These are phyloP conservation scores for Neodiprion fabricii DNA, from an alignment of 1,140 invertebrate species.

Conservation along the genomic window DNA sequence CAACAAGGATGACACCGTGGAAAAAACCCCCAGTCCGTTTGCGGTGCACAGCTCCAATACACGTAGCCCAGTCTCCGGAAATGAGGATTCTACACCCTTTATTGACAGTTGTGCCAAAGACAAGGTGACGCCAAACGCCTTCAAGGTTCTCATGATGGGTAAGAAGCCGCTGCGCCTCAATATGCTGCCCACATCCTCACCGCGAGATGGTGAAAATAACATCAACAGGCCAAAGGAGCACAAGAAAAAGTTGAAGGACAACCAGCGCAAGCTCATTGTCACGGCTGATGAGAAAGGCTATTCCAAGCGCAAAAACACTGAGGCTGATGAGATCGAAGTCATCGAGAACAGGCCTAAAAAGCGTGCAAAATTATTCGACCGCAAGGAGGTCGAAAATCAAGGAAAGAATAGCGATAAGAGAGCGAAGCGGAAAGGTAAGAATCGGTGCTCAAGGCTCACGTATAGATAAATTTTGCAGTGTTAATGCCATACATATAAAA, in stretches of 20 bases:
- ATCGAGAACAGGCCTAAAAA: conserved; percentile 41
- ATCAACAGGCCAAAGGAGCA: conserved; percentile 18
- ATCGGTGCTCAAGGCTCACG: not conserved
- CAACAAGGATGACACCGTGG: conserved; percentile 41
- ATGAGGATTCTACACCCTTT: not conserved
- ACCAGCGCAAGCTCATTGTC: conserved; percentile 37
- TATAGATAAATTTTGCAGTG: too few relatives aligned
- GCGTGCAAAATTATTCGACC: conserved; percentile 41
- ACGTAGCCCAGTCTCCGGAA: not conserved
- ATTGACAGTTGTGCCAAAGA: not conserved
- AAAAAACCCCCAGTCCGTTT: conserved; percentile 47
- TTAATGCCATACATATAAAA: too few relatives aligned
- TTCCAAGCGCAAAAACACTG: conserved; percentile 42
- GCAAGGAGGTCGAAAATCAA: conserved; percentile 29
- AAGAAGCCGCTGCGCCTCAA: conserved; percentile 31
- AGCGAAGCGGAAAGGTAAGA: conserved; percentile 14
- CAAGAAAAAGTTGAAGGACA: conserved; percentile 31
- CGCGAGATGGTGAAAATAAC: conserved; percentile 15
- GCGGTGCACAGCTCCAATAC: not conserved
- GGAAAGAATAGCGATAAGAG: conserved; percentile 39
- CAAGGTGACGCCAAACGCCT: conserved; percentile 39
- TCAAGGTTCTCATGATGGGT: conserved; percentile 41
- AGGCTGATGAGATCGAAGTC: conserved; percentile 41
- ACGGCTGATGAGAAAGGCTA: conserved; percentile 44
- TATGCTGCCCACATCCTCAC: not conserved